Evolutionary conservation across 2,113 vertebrate species (phyloP), one percentile per base, ranked within the genome.

Genomic region (Dissostichus mawsoni): DNA sequence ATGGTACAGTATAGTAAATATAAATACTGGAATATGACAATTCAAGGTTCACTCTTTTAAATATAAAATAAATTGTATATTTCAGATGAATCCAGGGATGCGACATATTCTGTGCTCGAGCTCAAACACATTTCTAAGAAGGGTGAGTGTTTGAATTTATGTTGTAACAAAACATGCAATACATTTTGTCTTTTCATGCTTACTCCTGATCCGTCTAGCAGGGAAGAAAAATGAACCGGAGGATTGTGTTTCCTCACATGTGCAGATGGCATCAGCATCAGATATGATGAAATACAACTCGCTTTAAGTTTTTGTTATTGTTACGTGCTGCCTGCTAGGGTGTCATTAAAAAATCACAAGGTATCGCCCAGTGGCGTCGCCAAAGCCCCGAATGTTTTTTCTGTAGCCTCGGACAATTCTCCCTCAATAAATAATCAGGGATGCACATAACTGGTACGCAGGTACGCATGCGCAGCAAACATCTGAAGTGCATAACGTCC

Each of bases 101-200:
- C 44, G 17, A 51, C n/a, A 6, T 72, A 80, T 58, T 65, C 77
- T 44, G 20, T n/a, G 52, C 8, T 72, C 25, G 12, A 48, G 10
- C 25, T 72, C 0, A 58, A 29, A 50, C 18, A 57, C 41, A 13
- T 48, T 13, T 10, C 0, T 29, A 47, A 47, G 1, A 7, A 65
- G 10, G 29, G 77, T 79, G 44, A 65, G 77, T 57, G 9, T 10
- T 59, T n/a, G 4, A 14, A 17, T 50, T 50, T 11, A 56, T 11
- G 12, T 2, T 1, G 11, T 14, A 20, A 20, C 20, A 20, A 20
- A 16, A 20, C 20, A 20, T 20, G 20, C 20, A 20, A 20, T 20
- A 20, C 20, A 20, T 20, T 20, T 48, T 59, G 7, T 45, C 10
- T 55, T 23, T 17, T 25, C 1, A 44, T 44, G 55, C 55, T 7